Evolutionary conservation across 92 coral and sea anemone genomes (phyloP).

Genomic region (Ricordea florida): DNA sequence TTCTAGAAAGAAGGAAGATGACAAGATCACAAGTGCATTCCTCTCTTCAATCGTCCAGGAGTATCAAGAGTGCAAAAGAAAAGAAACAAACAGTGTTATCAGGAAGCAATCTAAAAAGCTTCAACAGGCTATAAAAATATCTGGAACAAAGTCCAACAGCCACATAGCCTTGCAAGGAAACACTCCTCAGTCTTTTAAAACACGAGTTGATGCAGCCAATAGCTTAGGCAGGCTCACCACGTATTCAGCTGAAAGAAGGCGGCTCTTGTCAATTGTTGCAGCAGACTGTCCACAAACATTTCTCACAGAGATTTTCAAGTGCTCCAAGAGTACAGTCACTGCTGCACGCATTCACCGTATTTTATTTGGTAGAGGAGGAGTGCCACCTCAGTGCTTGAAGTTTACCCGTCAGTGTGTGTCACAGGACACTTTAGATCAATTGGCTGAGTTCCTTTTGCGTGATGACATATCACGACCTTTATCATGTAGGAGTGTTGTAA

Average conservation of each 20-base stretch:
- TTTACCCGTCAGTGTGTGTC: slow-evolving; percentile 15
- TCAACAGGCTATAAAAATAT: too few relatives aligned
- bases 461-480: slow-evolving; percentile 24
- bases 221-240: too few relatives aligned
- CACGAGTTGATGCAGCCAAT: too few relatives aligned
- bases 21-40: too few relatives aligned
- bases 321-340: slow-evolving; percentile 43
- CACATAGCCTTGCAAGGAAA: too few relatives aligned
- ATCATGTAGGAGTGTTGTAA: slow-evolving; percentile 34
- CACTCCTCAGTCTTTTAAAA: too few relatives aligned
- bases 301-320: slow-evolving; percentile 10
- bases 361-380: slow-evolving; percentile 49
- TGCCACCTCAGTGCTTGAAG: slow-evolving; percentile 14
- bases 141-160: too few relatives aligned
- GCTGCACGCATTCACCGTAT: slow-evolving; percentile 38
- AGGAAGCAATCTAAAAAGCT: too few relatives aligned
- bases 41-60: too few relatives aligned
- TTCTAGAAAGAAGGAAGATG: too few relatives aligned
- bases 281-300: slow-evolving; percentile 20
- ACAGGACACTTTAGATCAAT: neutral
- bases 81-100: too few relatives aligned
- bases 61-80: too few relatives aligned
- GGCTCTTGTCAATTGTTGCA: slow-evolving; percentile 44
- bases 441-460: neutral
- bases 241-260: slow-evolving; percentile 29